Conservation (phyloP, 2,797 vertebrate genomes). For the Lates japonicus region DNA sequence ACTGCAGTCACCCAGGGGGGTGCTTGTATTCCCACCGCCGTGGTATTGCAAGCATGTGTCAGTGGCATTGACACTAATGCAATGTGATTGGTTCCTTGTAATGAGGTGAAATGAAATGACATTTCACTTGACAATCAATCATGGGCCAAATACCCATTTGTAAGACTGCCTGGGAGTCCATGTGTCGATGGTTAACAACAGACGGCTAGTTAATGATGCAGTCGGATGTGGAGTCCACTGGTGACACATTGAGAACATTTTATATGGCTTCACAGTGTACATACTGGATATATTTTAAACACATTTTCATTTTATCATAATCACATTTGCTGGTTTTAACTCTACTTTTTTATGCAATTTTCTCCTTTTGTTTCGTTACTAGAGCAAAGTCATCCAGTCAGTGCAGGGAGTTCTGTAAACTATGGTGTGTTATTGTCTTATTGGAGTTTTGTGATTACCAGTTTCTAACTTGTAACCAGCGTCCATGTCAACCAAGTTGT, state of each 20-base stretch:
- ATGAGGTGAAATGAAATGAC: slow-evolving; percentile 71
- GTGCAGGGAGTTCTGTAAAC: background rate
- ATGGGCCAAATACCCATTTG: slow-evolving; percentile 61
- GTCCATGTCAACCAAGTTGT: background rate
- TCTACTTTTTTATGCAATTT: background rate
- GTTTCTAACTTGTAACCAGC: background rate
- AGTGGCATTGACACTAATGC: slow-evolving; percentile 64
- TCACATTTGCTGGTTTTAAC: background rate
- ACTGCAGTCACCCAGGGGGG: slow-evolving; percentile 20
- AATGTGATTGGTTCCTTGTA: slow-evolving; percentile 66
- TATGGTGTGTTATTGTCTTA: background rate
- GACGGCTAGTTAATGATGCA: slow-evolving; percentile 57
- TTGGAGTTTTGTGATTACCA: background rate
- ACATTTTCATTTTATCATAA: background rate
- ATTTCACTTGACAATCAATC: slow-evolving; percentile 75
- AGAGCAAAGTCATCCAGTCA: background rate
- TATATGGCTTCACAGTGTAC: background rate
- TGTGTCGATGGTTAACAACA: slow-evolving; percentile 41
- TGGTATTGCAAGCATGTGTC: slow-evolving; percentile 47
- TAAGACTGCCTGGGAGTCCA: slow-evolving; percentile 37
- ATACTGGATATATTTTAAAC: no score
- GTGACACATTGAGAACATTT: slow-evolving; percentile 3
- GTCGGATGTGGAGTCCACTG: slow-evolving; percentile 20
- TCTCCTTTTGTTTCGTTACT: no score
- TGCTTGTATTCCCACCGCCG: slow-evolving; percentile 30